A percentile compares a stretch with the other conserved stretches of the same genome.
phyloP scores from a whole-genome alignment of 2,888 invertebrate species.

The Polyommatus iphigenia region DNA sequence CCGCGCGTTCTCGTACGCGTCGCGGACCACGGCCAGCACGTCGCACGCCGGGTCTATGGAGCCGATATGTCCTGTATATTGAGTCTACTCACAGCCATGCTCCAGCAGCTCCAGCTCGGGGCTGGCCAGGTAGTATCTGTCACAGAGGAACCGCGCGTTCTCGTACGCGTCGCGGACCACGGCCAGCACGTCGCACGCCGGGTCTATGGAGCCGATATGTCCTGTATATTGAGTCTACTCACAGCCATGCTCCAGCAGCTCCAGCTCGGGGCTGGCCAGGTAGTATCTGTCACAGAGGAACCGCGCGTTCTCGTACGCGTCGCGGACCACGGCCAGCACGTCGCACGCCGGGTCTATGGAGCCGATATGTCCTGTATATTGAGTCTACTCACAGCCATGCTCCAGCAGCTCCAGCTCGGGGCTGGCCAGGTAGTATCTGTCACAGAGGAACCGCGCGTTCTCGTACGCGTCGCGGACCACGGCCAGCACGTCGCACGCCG shows the following conservation, averaged over 20 bases:
- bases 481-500: conserved; percentile 93
- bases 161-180: conserved; percentile 98
- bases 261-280: conserved; percentile 93
- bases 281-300: conserved; percentile 98
- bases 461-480: conserved; percentile 65
- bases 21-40: conserved; percentile 84
- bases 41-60: conserved; percentile 98
- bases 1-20: conserved; percentile 4
- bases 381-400: conserved; percentile 82
- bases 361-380: too few species aligned
- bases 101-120: conserved; percentile 92
- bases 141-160: conserved; percentile 98
- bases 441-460: conserved; percentile 88
- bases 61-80: conserved; percentile 87
- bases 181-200: conserved; percentile 93
- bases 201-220: conserved; percentile 98
- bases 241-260: conserved; percentile 89
- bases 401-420: conserved; percentile 92
- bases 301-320: conserved; percentile 1
- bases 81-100: conserved; percentile 84
- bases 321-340: too few species aligned
- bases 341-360: too few species aligned
- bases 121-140: conserved; percentile 97
- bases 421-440: conserved; percentile 92
- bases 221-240: too few species aligned